Evolutionary conservation across 2,888 invertebrate genomes (phyloP).

Genomic region (Erpobdella octoculata): DNA sequence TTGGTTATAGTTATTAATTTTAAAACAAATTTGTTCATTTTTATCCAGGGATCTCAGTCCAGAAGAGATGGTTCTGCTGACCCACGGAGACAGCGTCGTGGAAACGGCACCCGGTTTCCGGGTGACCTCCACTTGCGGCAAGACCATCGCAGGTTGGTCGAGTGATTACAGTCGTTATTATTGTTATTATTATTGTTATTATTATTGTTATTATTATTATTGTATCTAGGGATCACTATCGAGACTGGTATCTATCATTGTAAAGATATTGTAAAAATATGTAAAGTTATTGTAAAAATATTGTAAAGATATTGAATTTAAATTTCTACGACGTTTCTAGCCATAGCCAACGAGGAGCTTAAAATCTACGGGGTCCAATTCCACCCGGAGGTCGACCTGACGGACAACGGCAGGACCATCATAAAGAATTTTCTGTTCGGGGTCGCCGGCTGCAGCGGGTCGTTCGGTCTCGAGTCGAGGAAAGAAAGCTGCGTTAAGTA

Average conservation of each 20-base stretch:
- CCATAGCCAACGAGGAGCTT: conserved; percentile 80
- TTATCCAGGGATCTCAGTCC: conserved; percentile 73
- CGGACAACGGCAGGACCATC: conserved; percentile 80
- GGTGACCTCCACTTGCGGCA: conserved; percentile 63
- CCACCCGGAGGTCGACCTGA: conserved; percentile 95
- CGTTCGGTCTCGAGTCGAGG: conserved; percentile 77
- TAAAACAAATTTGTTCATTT: too few species aligned
- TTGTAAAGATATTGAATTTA: too few species aligned
- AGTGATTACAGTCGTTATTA: not conserved
- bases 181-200: not conserved
- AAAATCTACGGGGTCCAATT: conserved; percentile 81
- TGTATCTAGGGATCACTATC: too few species aligned
- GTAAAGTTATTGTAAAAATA: not conserved
- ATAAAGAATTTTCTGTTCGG: conserved; percentile 88
- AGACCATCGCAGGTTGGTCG: conserved; percentile 50
- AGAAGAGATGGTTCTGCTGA: conserved; percentile 80
- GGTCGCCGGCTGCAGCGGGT: conserved; percentile 75
- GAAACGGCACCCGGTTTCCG: conserved; percentile 81
- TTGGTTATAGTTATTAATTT: too few species aligned
- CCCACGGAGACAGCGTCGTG: conserved; percentile 93
- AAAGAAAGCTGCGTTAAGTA: conserved; percentile 84
- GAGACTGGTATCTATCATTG: too few species aligned
- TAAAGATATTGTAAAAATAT: not conserved
- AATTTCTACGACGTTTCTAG: too few species aligned
- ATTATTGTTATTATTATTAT: not conserved